Evolutionary conservation across 2,113 vertebrate species (phyloP), one percentile per base, ranked within the genome.

Genomic region (Ictalurus furcatus): DNA sequence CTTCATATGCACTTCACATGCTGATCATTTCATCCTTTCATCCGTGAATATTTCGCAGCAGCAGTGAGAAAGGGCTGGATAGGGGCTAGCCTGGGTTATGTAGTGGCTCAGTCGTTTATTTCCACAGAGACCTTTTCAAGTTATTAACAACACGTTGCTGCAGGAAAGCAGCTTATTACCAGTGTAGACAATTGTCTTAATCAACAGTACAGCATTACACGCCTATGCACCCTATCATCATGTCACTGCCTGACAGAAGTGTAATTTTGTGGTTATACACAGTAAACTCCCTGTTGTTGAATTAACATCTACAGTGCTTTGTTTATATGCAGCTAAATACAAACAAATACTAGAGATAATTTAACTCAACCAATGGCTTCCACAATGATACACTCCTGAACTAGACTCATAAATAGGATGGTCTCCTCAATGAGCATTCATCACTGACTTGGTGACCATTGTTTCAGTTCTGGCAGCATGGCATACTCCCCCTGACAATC

Each of bases 141-240:
- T 54, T 86, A 73, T 56, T 59, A 85, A 40, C 67, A 85, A 40
- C 67, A 58, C 13, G 16, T 85, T 85, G 25, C n/a, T 69, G 28
- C 17, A 85, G 48, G 17, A 71, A 73, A 74, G 21, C 85, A 58
- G 52, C 37, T 61, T 52, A n/a, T 63, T 84, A 85, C 7, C 6
- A 78, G 30, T 78, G 73, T 34, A 17, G 13, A 52, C n/a, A 78
- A n/a, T 78, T 84, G 14, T 78, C 37, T 48, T 40, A 61, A 83
- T 83, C 9, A 34, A 13, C 76, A 48, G 23, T 56, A 34, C n/a
- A 34, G 2, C 19, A 65, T 61, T n/a, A 37, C 37, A 79, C 0
- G 8, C 54, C 13, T 86, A 25, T 86, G 56, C 34, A 6, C 34
- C 25, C 17, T 23, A 5, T 44, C 25, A 76, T 86, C 19, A 76